Evolutionary conservation across 2,113 vertebrate genomes (phyloP).

Genomic region (Oreochromis niloticus): DNA sequence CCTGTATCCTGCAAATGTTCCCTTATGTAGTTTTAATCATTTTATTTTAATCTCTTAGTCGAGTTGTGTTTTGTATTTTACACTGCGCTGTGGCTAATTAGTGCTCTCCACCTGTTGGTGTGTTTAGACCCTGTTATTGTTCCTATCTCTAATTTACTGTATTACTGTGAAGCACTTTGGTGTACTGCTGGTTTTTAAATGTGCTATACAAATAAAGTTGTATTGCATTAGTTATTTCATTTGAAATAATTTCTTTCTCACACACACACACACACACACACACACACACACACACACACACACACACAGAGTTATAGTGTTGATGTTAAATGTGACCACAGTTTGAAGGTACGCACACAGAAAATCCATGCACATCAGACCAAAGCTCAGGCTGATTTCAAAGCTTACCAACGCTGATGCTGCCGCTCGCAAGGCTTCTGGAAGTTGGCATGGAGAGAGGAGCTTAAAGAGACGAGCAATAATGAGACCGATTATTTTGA

Average conservation of each 20-base stretch:
- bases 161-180: background rate
- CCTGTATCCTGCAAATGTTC: background rate
- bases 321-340: background rate
- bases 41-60: background rate
- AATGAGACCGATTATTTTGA: background rate
- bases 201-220: fast-evolving
- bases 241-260: background rate
- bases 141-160: background rate
- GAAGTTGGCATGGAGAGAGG: background rate
- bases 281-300: background rate
- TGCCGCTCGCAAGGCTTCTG: background rate
- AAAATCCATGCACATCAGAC: background rate
- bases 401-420: background rate
- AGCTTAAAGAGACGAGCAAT: background rate
- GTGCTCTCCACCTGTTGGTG: background rate
- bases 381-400: background rate
- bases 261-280: background rate
- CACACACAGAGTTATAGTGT: background rate
- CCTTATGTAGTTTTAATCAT: background rate
- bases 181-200: background rate
- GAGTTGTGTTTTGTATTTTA: background rate
- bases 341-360: background rate
- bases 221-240: background rate
- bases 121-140: background rate
- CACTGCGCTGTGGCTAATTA: fast-evolving